These are phyloP conservation scores for Drosophila ananassae DNA, from an alignment of 1,140 invertebrate genomes.

Conservation along the genomic window DNA sequence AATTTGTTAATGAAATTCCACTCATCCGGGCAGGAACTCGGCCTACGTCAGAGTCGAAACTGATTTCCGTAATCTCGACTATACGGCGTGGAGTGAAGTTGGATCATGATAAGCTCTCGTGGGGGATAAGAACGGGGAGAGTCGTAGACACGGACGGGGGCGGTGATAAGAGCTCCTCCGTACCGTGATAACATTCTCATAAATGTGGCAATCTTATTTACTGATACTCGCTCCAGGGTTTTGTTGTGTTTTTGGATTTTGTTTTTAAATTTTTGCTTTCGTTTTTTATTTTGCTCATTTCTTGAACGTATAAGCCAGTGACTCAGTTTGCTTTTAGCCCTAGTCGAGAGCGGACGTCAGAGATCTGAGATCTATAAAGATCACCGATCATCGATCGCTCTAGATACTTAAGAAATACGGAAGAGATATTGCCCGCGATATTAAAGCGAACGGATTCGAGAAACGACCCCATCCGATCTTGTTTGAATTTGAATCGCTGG, in stretches of 20 bases:
- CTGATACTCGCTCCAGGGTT: constrained; percentile 28
- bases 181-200: constrained; percentile 58
- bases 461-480: constrained; percentile 33
- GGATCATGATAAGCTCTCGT: constrained; percentile 32
- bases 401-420: constrained; percentile 33
- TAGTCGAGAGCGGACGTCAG: constrained; percentile 59
- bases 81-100: constrained; percentile 25
- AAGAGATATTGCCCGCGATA: constrained; percentile 12
- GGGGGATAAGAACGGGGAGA: constrained; percentile 19
- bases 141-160: not conserved
- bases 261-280: constrained; percentile 22
- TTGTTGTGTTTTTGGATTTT: constrained; percentile 33
- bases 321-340: constrained; percentile 67
- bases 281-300: constrained; percentile 46
- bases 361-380: constrained; percentile 31
- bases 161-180: constrained; percentile 48
- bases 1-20: constrained; percentile 17
- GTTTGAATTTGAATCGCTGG: constrained; percentile 39
- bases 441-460: constrained; percentile 23
- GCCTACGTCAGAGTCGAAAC: constrained; percentile 38
- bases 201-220: constrained; percentile 44
- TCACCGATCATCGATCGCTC: constrained; percentile 25
- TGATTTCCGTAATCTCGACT: constrained; percentile 52
- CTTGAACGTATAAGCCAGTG: constrained; percentile 53
- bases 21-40: constrained; percentile 13